Percentiles rank a stretch among this genome's conserved stretches.
Evolutionary conservation across 2,113 vertebrate genomes (phyloP).

Genomic region (Leuciscus idus): DNA sequence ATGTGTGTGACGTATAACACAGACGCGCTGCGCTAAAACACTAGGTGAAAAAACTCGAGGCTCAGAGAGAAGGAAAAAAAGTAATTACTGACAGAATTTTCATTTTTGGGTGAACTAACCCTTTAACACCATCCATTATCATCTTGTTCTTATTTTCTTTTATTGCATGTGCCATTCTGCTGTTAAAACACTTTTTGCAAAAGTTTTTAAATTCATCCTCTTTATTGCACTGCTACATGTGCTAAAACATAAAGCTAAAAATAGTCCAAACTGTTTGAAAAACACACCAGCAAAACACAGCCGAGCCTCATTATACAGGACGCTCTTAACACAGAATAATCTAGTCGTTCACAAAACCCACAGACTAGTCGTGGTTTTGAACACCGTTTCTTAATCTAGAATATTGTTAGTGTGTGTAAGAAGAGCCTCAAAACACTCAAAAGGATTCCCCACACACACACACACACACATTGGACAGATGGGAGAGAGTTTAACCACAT

Average conservation of each 20-base stretch:
- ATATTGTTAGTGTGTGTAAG: background rate
- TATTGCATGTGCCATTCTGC: too few relatives aligned
- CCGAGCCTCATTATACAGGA: background rate
- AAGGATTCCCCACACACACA: background rate
- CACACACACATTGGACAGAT: constrained; percentile 7
- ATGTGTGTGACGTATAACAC: too few relatives aligned
- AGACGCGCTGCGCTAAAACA: too few relatives aligned
- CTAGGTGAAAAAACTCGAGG: too few relatives aligned
- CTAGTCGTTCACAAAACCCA: background rate
- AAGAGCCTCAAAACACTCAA: too few relatives aligned
- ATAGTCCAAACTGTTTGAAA: background rate
- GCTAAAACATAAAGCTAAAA: background rate
- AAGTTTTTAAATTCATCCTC: too few relatives aligned
- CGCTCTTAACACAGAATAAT: background rate
- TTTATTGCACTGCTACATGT: background rate
- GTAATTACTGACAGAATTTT: too few relatives aligned
- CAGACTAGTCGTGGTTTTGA: background rate
- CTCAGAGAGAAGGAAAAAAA: too few relatives aligned
- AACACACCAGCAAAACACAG: background rate
- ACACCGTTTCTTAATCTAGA: background rate
- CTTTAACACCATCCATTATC: background rate
- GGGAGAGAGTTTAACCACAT: constrained; percentile 31
- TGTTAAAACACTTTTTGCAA: too few relatives aligned
- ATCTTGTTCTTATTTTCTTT: too few relatives aligned
- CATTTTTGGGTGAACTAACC: too few relatives aligned